These are phyloP conservation scores for Telenomus remus DNA, from an alignment of 1,140 invertebrate species.

Conservation along the genomic window DNA sequence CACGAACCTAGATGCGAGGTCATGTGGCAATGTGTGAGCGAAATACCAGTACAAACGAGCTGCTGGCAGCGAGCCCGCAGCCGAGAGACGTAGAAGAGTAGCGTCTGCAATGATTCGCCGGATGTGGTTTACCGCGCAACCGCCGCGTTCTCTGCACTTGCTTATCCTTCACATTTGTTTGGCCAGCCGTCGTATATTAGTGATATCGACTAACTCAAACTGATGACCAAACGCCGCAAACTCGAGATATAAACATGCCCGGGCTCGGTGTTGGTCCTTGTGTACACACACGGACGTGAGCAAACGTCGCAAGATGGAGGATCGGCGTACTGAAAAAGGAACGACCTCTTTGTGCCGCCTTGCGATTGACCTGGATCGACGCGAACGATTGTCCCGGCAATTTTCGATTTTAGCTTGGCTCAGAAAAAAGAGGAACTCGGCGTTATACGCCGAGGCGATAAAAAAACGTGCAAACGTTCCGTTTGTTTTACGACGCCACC, in stretches of 20 bases:
- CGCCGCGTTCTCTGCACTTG: conserved; percentile 18
- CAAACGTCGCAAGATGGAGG: not conserved
- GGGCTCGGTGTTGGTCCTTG: not conserved
- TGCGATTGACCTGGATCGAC: conserved; percentile 19
- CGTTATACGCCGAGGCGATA: not conserved
- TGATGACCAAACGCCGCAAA: conserved; percentile 29
- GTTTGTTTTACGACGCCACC: conserved; percentile 3
- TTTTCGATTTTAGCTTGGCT: conserved; percentile 13
- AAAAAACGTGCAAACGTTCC: not conserved
- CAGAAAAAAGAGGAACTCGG: not conserved
- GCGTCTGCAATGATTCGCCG: conserved; percentile 55
- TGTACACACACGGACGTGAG: not conserved
- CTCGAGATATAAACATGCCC: conserved; percentile 8
- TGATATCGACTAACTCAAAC: conserved; percentile 49
- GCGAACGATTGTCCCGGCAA: conserved; percentile 9
- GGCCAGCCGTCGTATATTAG: conserved; percentile 47
- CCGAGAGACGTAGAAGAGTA: conserved; percentile 49
- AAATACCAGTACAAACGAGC: conserved; percentile 21
- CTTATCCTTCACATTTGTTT: conserved; percentile 54
- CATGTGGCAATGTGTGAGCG: conserved; percentile 31
- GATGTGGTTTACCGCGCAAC: conserved; percentile 52
- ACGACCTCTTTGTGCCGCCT: conserved; percentile 1
- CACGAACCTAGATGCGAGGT: conserved; percentile 38
- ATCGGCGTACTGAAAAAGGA: conserved; percentile 15
- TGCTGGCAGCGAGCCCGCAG: conserved; percentile 46